These are phyloP conservation scores for Drosophila tropicalis DNA, from an alignment of 1,140 invertebrate species.

Conservation along the genomic window DNA sequence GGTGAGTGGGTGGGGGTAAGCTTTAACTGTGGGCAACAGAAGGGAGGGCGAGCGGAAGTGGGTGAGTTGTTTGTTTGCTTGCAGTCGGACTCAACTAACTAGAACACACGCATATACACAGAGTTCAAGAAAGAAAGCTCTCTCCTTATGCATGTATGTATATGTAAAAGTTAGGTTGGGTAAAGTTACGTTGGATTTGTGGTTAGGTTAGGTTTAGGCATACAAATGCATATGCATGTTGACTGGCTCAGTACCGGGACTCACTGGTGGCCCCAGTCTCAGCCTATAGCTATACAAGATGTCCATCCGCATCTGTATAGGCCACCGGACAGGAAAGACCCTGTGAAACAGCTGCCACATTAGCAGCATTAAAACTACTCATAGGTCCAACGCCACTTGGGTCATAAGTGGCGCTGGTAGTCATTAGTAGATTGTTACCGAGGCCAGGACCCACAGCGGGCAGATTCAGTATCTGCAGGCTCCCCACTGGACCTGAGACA, in stretches of 20 bases:
- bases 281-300: conserved; percentile 83
- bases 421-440: conserved; percentile 80
- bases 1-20: background rate
- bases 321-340: conserved; percentile 53
- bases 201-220: conserved; percentile 19
- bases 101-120: background rate
- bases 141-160: conserved; percentile 50
- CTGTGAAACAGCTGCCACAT: conserved; percentile 19
- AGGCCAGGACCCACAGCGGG: conserved; percentile 56
- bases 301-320: conserved; percentile 81
- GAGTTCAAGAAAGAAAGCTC: conserved; percentile 47
- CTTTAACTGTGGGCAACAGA: conserved; percentile 25
- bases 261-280: conserved; percentile 59
- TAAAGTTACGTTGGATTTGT: conserved; percentile 30
- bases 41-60: background rate
- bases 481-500: conserved; percentile 63
- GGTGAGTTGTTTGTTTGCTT: conserved; percentile 2
- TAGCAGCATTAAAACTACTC: conserved; percentile 70
- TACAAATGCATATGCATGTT: conserved; percentile 4
- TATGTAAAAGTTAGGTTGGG: conserved; percentile 29
- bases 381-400: conserved; percentile 59
- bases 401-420: conserved; percentile 74
- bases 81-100: conserved; percentile 1
- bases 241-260: conserved; percentile 61
- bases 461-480: conserved; percentile 81